A percentile compares a stretch with the other conserved stretches of the same genome.
Evolutionary conservation across 2,113 vertebrate species (phyloP).

Genomic region (Etheostoma cragini): DNA sequence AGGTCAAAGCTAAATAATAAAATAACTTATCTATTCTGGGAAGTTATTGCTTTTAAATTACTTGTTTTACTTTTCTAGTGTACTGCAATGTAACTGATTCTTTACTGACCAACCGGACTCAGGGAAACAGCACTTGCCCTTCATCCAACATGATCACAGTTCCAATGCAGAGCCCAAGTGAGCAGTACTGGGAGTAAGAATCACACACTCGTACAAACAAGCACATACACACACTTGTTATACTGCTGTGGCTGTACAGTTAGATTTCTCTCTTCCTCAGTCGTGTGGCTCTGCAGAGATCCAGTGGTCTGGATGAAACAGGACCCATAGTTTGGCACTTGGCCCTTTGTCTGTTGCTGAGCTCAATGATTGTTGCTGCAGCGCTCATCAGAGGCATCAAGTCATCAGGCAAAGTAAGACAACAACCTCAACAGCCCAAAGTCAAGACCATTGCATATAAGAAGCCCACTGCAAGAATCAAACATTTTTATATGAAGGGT

Average conservation of each 20-base stretch:
- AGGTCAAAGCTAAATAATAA: background rate
- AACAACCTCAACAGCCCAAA: background rate
- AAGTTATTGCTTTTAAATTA: background rate
- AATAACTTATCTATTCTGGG: background rate
- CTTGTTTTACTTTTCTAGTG: slow-evolving; percentile 53
- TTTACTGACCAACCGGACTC: slow-evolving; percentile 79
- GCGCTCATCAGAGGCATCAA: slow-evolving; percentile 94
- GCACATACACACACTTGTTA: background rate
- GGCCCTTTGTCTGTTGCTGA: slow-evolving; percentile 93
- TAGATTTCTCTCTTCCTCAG: slow-evolving; percentile 70
- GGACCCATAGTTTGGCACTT: slow-evolving; percentile 93
- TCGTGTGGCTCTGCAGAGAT: slow-evolving; percentile 87
- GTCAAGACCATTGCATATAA: too few species aligned
- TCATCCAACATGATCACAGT: slow-evolving; percentile 21
- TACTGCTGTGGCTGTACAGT: background rate
- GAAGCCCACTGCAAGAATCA: background rate
- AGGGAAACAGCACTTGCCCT: slow-evolving; percentile 74
- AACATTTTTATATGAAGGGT: background rate
- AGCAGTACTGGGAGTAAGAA: slow-evolving; percentile 97
- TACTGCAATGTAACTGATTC: slow-evolving; percentile 80
- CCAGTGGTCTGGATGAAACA: slow-evolving; percentile 88
- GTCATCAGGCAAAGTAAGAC: slow-evolving; percentile 94
- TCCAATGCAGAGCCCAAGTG: slow-evolving; percentile 87
- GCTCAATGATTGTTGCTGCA: slow-evolving; percentile 87
- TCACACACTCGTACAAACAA: slow-evolving; percentile 4